A percentile compares a stretch with the other conserved stretches of the same genome.
Evolutionary conservation across 2,113 vertebrate species (phyloP).

Genomic region (Pyxicephalus adspersus): DNA sequence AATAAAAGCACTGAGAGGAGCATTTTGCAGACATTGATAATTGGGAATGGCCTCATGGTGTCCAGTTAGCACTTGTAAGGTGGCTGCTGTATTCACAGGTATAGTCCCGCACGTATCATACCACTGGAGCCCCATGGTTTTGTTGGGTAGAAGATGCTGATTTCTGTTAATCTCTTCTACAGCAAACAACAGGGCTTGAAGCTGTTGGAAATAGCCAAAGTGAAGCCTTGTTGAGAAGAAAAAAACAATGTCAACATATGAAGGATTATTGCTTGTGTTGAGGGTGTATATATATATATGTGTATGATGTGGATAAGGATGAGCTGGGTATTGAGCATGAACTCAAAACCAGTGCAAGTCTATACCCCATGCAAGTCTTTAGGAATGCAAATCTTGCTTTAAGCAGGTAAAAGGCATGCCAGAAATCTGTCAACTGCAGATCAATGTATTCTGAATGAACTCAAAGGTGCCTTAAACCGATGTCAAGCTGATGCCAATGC

Average conservation of each 20-base stretch:
- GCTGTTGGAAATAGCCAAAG: constrained; percentile 22
- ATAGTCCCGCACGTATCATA: constrained; percentile 50
- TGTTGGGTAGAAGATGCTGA: constrained; percentile 46
- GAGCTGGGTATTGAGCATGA: no score
- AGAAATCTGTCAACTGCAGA: no score
- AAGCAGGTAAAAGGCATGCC: no score
- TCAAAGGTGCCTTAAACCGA: no score
- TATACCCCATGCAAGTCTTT: no score
- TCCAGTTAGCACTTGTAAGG: constrained; percentile 48
- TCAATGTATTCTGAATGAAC: no score
- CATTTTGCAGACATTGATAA: constrained; percentile 40
- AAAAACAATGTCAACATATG: not conserved
- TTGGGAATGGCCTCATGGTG: constrained; percentile 45
- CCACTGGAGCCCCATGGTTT: constrained; percentile 54
- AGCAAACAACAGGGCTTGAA: constrained; percentile 54
- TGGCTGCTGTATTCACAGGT: constrained; percentile 21
- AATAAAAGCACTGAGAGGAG: constrained; percentile 34
- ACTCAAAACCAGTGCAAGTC: no score
- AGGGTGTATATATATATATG: not conserved
- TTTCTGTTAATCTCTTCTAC: constrained; percentile 53
- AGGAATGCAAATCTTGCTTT: no score
- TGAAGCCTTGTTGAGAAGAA: constrained; percentile 16
- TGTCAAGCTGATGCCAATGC: no score
- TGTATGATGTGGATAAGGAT: not conserved
- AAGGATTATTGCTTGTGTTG: not conserved